These are phyloP conservation scores for Diarsia mendica DNA, from an alignment of 2,888 invertebrate genomes.

Conservation along the genomic window DNA sequence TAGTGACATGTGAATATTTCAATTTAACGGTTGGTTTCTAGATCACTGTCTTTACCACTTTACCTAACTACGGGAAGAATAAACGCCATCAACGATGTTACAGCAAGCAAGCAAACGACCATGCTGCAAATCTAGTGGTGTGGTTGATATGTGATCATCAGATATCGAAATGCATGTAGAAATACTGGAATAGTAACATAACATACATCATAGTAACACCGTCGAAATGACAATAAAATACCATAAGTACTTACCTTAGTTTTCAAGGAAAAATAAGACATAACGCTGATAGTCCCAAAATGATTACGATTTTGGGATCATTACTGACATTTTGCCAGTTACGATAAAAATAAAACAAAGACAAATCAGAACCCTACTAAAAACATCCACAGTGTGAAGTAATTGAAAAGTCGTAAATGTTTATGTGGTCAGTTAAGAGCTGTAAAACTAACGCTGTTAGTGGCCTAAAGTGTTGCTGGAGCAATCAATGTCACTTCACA, in stretches of 20 bases:
- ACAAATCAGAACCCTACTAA: slow-evolving; percentile 1
- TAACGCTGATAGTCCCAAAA: not conserved
- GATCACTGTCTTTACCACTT: not conserved
- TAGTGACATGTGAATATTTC: not conserved
- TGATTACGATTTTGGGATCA: not conserved
- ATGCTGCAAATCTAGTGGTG: no score
- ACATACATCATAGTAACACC: not conserved
- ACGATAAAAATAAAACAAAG: not conserved
- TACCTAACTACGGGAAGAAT: no score
- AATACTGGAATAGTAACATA: no score
- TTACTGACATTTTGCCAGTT: not conserved
- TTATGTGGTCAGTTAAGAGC: slow-evolving; percentile 45
- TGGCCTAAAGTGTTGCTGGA: slow-evolving; percentile 29
- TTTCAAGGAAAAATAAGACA: not conserved
- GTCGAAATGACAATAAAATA: not conserved
- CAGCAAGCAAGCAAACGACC: no score
- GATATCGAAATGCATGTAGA: not conserved
- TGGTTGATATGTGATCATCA: no score
- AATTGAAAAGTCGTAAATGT: slow-evolving; percentile 41
- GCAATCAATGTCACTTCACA: slow-evolving; percentile 51
- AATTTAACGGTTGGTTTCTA: not conserved
- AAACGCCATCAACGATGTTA: no score
- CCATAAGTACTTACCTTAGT: not conserved
- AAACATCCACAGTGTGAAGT: slow-evolving; percentile 21
- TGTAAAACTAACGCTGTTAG: slow-evolving; percentile 40